Conservation (phyloP, 2,888 invertebrate genomes). For the Archips xylosteana region DNA sequence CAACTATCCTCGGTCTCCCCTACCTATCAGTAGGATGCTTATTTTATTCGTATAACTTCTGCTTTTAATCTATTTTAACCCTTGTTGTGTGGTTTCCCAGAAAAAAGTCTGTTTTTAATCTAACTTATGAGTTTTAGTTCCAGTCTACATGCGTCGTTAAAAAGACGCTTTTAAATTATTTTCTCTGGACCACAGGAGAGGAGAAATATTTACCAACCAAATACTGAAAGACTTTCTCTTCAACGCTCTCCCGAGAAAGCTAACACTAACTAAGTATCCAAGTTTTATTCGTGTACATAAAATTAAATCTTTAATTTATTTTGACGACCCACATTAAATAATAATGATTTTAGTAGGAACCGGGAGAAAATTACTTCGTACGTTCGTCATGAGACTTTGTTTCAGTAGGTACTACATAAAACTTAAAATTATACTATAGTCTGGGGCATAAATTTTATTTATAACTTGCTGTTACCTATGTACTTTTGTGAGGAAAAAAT, state of each 20-base stretch:
- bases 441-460: too few relatives aligned
- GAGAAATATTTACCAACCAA: not conserved
- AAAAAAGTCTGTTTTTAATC: too few relatives aligned
- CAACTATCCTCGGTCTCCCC: too few relatives aligned
- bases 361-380: not conserved
- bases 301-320: constrained; percentile 31
- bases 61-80: not conserved
- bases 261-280: constrained; percentile 13
- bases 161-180: not conserved
- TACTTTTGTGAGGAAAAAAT: too few relatives aligned
- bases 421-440: too few relatives aligned
- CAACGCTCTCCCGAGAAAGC: constrained; percentile 9
- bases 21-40: too few relatives aligned
- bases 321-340: constrained; percentile 7
- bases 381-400: not conserved
- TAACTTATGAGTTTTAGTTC: too few relatives aligned
- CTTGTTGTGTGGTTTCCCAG: not conserved
- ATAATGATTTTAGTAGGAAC: not conserved
- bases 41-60: too few relatives aligned
- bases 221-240: not conserved
- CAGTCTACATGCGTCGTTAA: too few relatives aligned
- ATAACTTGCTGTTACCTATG: too few relatives aligned
- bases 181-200: not conserved
- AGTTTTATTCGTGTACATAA: constrained; percentile 7
- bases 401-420: not conserved